Conservation (phyloP, 2,113 vertebrate species). For the Callocephalon fimbriatum region DNA sequence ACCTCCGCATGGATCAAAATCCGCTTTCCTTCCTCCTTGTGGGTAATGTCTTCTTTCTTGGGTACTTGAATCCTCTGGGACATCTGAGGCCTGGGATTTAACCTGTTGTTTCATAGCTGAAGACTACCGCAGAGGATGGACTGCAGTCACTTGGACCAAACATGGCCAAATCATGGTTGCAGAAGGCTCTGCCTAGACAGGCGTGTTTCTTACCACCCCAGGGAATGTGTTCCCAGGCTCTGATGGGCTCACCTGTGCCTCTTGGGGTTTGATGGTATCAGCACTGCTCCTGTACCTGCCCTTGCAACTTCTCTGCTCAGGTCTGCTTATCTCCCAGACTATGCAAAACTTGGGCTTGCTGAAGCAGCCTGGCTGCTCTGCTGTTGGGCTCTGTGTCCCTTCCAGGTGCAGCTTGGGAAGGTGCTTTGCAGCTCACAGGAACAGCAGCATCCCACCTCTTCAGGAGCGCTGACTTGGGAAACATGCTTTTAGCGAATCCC, state of each 20-base stretch:
- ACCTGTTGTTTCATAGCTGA: rapidly evolving
- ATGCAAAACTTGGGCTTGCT: not conserved
- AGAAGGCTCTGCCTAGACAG: not conserved
- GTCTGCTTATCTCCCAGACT: not conserved
- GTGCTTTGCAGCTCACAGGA: not conserved
- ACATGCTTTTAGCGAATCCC: rapidly evolving
- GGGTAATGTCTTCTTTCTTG: not conserved
- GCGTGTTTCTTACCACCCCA: not conserved
- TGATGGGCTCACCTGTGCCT: not conserved
- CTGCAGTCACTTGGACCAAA: not conserved
- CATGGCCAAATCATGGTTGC: rapidly evolving
- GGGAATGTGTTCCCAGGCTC: not conserved
- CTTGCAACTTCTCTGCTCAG: not conserved
- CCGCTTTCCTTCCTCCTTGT: not conserved
- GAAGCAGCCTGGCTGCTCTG: not conserved
- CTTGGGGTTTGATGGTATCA: not conserved
- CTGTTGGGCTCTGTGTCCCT: not conserved
- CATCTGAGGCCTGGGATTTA: not conserved
- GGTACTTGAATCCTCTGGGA: not conserved
- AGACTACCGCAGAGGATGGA: not conserved
- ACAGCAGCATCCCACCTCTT: not conserved
- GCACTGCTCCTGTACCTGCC: not conserved
- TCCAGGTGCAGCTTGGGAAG: rapidly evolving
- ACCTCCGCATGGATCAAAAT: not conserved
- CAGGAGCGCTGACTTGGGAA: not conserved